phyloP scores from a whole-genome alignment of 2,888 invertebrate species.

The Torymus aiolomorphi region DNA sequence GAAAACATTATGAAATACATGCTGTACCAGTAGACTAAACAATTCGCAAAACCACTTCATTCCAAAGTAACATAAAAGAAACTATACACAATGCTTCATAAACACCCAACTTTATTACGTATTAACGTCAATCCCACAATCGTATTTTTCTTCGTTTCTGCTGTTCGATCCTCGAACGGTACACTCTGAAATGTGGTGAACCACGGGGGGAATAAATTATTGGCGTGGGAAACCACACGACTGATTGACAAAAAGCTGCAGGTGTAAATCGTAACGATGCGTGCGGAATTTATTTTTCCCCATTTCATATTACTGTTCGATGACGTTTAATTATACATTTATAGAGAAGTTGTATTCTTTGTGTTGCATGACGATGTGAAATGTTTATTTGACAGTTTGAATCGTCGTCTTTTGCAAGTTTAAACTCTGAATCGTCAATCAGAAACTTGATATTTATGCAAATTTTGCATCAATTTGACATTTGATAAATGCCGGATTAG shows the following conservation, averaged over 20 bases:
- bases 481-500: background rate
- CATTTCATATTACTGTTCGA: no score
- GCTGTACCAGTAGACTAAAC: no score
- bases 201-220: constrained; percentile 14
- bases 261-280: background rate
- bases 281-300: constrained; percentile 6
- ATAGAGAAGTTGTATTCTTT: no score
- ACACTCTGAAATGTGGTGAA: background rate
- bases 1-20: no score
- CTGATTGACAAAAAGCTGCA: constrained; percentile 15
- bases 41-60: no score
- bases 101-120: background rate
- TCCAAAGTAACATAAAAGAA: no score
- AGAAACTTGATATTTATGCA: background rate
- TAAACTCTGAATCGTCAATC: no score
- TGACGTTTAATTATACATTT: no score
- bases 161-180: background rate
- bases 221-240: constrained; percentile 15
- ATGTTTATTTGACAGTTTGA: no score
- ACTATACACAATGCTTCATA: background rate
- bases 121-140: constrained; percentile 21
- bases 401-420: no score
- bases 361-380: no score
- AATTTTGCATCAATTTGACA: background rate
- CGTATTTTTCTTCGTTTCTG: constrained; percentile 3